Evolutionary conservation across 2,888 invertebrate species (phyloP).

Genomic region (Oscheius myriophilus): DNA sequence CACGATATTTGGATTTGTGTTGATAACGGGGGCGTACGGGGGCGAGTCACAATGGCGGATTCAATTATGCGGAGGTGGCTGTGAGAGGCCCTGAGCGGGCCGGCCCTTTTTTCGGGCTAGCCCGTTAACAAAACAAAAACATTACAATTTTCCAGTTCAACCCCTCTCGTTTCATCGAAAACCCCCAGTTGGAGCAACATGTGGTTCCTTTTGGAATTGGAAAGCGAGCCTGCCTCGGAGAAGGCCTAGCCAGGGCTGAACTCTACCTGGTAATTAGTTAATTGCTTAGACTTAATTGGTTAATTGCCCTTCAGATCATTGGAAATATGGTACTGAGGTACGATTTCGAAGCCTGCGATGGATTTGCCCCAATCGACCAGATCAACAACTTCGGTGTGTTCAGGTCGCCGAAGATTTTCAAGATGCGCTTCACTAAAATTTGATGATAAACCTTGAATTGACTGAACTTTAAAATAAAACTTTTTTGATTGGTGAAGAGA

Average conservation of each 20-base stretch:
- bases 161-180: slow-evolving; percentile 14
- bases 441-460: no score
- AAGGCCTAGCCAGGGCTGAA: slow-evolving; percentile 9
- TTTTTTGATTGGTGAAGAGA: no score
- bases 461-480: no score
- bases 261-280: slow-evolving; percentile 16
- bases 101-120: no score
- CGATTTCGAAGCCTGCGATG: neutral
- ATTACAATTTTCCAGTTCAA: slow-evolving; percentile 15
- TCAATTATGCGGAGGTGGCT: no score
- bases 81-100: no score
- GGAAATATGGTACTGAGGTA: slow-evolving; percentile 11
- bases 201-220: slow-evolving; percentile 21
- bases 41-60: no score
- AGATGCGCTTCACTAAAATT: slow-evolving; percentile 4
- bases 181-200: slow-evolving; percentile 11
- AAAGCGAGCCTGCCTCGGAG: slow-evolving; percentile 12
- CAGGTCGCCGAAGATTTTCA: slow-evolving; percentile 3
- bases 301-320: no score
- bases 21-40: no score
- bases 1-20: no score
- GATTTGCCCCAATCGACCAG: neutral
- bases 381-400: slow-evolving; percentile 1
- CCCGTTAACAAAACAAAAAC: no score
- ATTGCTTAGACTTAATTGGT: no score